Percentiles rank a stretch among this genome's conserved stretches.
Evolutionary conservation across 2,797 vertebrate genomes (phyloP).

Genomic region (Tachyglossus aculeatus): DNA sequence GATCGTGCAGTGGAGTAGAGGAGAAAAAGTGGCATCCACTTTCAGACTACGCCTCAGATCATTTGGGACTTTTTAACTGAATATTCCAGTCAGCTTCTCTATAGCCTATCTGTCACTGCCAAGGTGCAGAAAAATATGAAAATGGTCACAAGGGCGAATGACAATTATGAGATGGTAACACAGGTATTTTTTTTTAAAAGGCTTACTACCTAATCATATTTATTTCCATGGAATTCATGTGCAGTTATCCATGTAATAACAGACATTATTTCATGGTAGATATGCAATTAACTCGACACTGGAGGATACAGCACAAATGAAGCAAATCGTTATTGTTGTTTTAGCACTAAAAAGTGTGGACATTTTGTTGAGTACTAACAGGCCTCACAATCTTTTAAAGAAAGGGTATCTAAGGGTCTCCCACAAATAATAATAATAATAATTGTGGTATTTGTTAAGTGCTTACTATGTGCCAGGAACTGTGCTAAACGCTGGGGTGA

Average conservation of each 20-base stretch:
- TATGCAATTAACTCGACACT: conserved; percentile 50
- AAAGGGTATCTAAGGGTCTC: background rate
- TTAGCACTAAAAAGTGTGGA: conserved; percentile 32
- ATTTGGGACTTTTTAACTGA: background rate
- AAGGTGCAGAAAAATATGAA: conserved; percentile 39
- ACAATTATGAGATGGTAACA: conserved; percentile 56
- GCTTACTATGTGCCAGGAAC: too few relatives aligned
- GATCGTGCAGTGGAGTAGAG: background rate
- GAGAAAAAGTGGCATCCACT: background rate
- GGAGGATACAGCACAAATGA: conserved; percentile 32
- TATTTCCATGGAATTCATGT: conserved; percentile 58
- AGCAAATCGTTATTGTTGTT: conserved; percentile 48
- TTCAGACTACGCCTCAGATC: background rate
- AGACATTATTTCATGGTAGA: conserved; percentile 64
- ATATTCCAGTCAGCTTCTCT: conserved; percentile 9
- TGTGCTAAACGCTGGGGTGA: too few relatives aligned
- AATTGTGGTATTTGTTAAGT: too few relatives aligned
- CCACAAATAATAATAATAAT: too few relatives aligned
- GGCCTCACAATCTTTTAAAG: conserved; percentile 26
- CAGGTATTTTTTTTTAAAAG: conserved; percentile 46
- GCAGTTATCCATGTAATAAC: conserved; percentile 65
- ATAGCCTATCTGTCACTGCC: conserved; percentile 13
- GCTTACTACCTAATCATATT: conserved; percentile 55
- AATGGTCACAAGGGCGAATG: conserved; percentile 59
- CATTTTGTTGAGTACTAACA: conserved; percentile 39